Conservation (phyloP, 1,140 invertebrate genomes). For the Hypsibius dujardini region DNA sequence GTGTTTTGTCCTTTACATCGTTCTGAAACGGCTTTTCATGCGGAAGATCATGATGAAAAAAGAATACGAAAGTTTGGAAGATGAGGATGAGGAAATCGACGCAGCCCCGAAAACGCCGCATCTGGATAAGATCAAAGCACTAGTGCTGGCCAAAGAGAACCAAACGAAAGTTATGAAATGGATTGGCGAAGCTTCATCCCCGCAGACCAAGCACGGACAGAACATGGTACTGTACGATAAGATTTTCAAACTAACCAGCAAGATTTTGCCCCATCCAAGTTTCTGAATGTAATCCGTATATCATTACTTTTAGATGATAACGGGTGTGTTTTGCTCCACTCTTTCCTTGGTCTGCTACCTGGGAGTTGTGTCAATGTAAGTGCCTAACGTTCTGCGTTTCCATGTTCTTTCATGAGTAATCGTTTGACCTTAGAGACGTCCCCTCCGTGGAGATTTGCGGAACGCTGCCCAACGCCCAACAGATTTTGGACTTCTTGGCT, state of each 20-base stretch:
- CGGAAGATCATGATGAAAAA: background rate
- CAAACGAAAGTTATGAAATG: background rate
- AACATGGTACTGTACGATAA: background rate
- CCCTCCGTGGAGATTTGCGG: background rate
- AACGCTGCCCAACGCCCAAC: background rate
- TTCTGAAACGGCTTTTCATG: background rate
- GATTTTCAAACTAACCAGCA: background rate
- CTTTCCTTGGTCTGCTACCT: background rate
- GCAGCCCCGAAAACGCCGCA: background rate
- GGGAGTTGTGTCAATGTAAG: background rate
- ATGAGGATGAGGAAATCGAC: background rate
- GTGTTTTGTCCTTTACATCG: background rate
- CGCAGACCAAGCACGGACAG: background rate
- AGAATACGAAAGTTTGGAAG: constrained; percentile 14
- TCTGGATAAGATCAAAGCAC: constrained; percentile 7
- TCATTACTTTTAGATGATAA: too few species aligned
- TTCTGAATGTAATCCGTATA: too few species aligned
- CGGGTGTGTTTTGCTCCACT: background rate
- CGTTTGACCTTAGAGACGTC: background rate
- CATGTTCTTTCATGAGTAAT: background rate
- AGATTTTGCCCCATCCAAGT: background rate
- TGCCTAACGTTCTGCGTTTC: background rate
- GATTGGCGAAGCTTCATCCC: background rate
- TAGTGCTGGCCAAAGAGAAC: background rate
- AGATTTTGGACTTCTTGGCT: background rate